Conservation (phyloP, 2,888 invertebrate genomes). For the Megaustenia siamemsis region DNA sequence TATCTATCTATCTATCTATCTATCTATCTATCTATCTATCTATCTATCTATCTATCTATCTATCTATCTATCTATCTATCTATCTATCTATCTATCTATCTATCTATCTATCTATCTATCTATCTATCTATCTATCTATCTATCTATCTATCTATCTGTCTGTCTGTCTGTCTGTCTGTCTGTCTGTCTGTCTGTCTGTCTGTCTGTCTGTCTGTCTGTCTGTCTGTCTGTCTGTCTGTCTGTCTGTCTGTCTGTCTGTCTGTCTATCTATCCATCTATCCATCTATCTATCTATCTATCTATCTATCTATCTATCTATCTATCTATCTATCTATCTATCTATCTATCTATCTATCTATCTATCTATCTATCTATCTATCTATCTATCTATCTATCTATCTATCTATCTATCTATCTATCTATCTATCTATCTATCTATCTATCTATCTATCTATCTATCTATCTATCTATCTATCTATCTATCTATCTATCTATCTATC, state of each 20-base stretch:
- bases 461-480: too few species aligned
- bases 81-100: too few species aligned
- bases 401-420: background rate
- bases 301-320: constrained; percentile 15
- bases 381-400: constrained; percentile 15
- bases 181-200: background rate
- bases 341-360: constrained; percentile 15
- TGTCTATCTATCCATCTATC: background rate
- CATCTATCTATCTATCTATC: constrained; percentile 7
- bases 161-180: background rate
- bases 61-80: too few species aligned
- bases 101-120: too few species aligned
- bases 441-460: background rate
- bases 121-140: background rate
- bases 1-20: too few species aligned
- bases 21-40: too few species aligned
- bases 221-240: too few species aligned
- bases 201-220: too few species aligned
- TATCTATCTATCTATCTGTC: background rate
- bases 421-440: background rate
- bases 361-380: constrained; percentile 15
- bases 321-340: constrained; percentile 15
- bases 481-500: too few species aligned
- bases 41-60: too few species aligned
- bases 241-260: background rate